Conservation (phyloP, 2,113 vertebrate genomes). For the Mormoops blainvillei region DNA sequence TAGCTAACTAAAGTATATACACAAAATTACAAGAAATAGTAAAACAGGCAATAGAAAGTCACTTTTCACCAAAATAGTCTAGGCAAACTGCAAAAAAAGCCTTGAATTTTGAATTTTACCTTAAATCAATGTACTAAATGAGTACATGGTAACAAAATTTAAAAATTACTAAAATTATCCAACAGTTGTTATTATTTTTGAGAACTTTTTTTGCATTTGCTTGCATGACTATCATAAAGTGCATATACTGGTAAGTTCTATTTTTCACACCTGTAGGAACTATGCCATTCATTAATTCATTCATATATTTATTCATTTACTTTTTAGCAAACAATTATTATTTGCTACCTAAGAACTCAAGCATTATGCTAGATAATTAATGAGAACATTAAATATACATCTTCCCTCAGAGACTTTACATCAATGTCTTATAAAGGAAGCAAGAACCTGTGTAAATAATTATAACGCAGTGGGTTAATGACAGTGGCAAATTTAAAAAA, state of each 20-base stretch:
- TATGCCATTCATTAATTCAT: background rate
- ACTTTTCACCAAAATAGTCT: background rate
- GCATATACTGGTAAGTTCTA: background rate
- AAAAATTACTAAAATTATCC: background rate
- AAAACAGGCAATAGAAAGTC: background rate
- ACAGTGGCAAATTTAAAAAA: background rate
- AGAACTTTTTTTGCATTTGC: background rate
- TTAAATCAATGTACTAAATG: background rate
- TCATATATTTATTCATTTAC: background rate
- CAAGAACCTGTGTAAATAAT: background rate
- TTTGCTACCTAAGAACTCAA: background rate
- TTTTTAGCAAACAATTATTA: background rate
- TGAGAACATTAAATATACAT: background rate
- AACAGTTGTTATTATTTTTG: background rate
- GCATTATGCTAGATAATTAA: background rate
- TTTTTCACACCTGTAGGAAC: background rate
- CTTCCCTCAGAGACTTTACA: background rate
- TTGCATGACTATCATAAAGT: background rate
- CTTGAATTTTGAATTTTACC: background rate
- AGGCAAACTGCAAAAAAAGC: background rate
- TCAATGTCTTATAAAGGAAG: background rate
- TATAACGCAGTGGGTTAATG: background rate
- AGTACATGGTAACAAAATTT: background rate
- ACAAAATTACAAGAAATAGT: background rate
- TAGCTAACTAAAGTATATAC: background rate